These are phyloP conservation scores for Lophura nycthemera DNA, from an alignment of 2,113 vertebrate species.

Conservation along the genomic window DNA sequence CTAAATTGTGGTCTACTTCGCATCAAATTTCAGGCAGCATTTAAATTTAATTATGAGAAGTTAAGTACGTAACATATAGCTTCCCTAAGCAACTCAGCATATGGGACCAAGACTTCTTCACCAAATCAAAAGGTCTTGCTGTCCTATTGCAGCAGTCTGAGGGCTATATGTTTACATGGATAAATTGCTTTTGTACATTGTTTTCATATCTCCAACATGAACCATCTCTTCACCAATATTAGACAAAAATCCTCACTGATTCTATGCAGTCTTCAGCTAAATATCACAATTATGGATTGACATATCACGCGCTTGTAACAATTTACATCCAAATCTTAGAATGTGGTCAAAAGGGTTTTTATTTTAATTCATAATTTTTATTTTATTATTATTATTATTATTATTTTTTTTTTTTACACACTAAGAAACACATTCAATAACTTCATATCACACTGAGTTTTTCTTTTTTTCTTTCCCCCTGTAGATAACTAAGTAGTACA, in stretches of 20 bases:
- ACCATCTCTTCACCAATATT: not conserved
- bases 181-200: slow-evolving; percentile 28
- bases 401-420: not conserved
- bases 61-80: not conserved
- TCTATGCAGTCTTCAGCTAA: not conserved
- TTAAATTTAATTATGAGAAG: not conserved
- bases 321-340: not conserved
- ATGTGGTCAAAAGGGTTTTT: not conserved
- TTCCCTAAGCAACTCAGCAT: not conserved
- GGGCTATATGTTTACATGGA: not conserved
- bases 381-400: too few species aligned
- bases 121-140: not conserved
- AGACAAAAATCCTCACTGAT: not conserved
- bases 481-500: not conserved
- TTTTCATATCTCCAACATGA: not conserved
- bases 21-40: not conserved
- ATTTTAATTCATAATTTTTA: not conserved
- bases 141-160: not conserved
- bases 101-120: not conserved
- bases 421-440: not conserved
- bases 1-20: not conserved
- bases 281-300: not conserved
- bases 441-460: not conserved
- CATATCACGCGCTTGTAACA: not conserved
- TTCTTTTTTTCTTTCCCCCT: fast-evolving